These are phyloP conservation scores for Tortrix viridana DNA, from an alignment of 2,888 invertebrate species.

Conservation along the genomic window DNA sequence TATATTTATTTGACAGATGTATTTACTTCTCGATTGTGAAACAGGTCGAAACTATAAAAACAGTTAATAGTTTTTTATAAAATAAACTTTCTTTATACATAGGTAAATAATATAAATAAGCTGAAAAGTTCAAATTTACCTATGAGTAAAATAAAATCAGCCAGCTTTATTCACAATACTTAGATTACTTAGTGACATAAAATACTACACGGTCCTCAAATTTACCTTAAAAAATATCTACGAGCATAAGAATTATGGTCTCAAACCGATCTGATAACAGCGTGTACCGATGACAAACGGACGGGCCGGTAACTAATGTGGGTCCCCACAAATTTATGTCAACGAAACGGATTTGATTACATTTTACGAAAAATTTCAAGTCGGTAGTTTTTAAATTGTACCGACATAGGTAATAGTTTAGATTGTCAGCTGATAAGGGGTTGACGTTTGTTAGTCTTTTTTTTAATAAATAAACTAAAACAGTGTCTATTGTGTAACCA, in stretches of 20 bases:
- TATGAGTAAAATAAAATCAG: no score
- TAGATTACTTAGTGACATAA: neutral
- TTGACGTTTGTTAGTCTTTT: constrained; percentile 49
- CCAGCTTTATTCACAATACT: no score
- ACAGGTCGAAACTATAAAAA: neutral
- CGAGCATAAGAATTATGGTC: constrained; percentile 48
- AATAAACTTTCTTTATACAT: no score
- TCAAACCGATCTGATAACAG: constrained; percentile 50
- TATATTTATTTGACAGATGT: no score
- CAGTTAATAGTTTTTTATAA: no score
- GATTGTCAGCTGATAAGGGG: constrained; percentile 53
- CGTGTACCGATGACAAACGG: constrained; percentile 60
- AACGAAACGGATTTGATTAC: constrained; percentile 66
- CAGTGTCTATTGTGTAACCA: no score
- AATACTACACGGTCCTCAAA: constrained; percentile 35
- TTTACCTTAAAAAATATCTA: constrained; percentile 24
- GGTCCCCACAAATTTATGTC: constrained; percentile 68
- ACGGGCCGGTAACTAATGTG: constrained; percentile 58
- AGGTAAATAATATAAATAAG: no score
- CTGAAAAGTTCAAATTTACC: neutral
- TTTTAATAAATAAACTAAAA: no score
- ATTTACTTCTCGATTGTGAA: no score
- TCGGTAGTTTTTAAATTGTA: constrained; percentile 58
- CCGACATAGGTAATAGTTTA: constrained; percentile 60
- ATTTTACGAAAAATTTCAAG: constrained; percentile 53